phyloP scores from a whole-genome alignment of 2,113 vertebrate genomes.

The Heteronetta atricapilla region DNA sequence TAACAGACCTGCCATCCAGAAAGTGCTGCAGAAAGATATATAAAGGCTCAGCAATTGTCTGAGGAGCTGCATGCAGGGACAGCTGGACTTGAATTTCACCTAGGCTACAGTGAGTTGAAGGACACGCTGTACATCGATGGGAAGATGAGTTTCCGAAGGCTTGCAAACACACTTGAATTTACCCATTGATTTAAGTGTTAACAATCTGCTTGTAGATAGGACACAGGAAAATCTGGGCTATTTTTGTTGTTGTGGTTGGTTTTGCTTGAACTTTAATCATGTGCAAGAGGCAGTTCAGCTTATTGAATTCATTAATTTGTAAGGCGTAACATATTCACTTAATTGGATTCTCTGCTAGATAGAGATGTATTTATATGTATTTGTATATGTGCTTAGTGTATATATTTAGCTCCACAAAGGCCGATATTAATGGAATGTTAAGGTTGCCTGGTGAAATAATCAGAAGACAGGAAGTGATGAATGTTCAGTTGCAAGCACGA shows the following conservation, averaged over 20 bases:
- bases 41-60: not conserved
- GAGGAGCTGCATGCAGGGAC: not conserved
- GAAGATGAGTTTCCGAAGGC: not conserved
- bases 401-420: slow-evolving; percentile 65
- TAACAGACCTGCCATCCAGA: not conserved
- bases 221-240: not conserved
- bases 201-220: not conserved
- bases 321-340: slow-evolving; percentile 55
- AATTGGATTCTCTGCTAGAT: slow-evolving; percentile 66
- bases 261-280: slow-evolving; percentile 45
- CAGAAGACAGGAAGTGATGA: slow-evolving; percentile 40
- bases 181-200: not conserved
- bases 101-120: not conserved
- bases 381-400: slow-evolving; percentile 53
- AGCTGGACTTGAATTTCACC: not conserved
- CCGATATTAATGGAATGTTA: slow-evolving; percentile 40
- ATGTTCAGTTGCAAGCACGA: not conserved
- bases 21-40: not conserved
- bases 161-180: slow-evolving; percentile 22
- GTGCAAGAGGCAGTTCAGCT: slow-evolving; percentile 38
- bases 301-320: slow-evolving; percentile 61
- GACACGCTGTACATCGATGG: not conserved
- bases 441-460: slow-evolving; percentile 59
- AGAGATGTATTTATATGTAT: slow-evolving; percentile 58
- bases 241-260: slow-evolving; percentile 39